phyloP scores from a whole-genome alignment of 2,113 vertebrate species.

The Lycocorax pyrrhopterus region DNA sequence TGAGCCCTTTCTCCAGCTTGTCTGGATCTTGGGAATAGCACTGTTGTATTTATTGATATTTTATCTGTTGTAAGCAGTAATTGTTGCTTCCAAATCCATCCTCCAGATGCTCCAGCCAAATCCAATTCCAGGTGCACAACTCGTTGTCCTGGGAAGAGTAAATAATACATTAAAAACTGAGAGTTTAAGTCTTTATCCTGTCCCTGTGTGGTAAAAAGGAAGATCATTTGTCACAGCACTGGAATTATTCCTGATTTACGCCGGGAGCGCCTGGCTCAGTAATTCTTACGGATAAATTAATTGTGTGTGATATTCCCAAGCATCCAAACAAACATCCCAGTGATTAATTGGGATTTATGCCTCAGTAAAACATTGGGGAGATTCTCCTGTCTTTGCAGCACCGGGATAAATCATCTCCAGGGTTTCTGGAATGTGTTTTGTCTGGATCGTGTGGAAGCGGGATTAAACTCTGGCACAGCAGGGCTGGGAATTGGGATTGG shows the following conservation, averaged over 20 bases:
- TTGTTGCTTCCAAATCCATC: too few relatives aligned
- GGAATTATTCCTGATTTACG: not conserved
- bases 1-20: not conserved
- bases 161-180: not conserved
- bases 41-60: accelerated
- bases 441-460: not conserved
- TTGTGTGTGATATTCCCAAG: not conserved
- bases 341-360: slow-evolving; percentile 13
- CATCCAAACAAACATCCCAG: not conserved
- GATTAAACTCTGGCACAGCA: not conserved
- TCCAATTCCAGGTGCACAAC: not conserved
- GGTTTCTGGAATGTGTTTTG: not conserved
- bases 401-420: not conserved
- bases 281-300: not conserved
- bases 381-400: not conserved
- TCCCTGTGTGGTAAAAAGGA: not conserved
- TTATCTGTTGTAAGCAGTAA: not conserved
- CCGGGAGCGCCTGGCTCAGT: not conserved
- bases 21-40: accelerated
- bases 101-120: not conserved
- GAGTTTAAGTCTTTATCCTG: not conserved
- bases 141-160: not conserved
- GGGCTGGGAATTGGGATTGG: not conserved
- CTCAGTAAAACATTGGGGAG: not conserved
- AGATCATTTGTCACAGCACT: not conserved